Evolutionary conservation across 1,140 invertebrate species (phyloP).

Genomic region (Tachypleus tridentatus): DNA sequence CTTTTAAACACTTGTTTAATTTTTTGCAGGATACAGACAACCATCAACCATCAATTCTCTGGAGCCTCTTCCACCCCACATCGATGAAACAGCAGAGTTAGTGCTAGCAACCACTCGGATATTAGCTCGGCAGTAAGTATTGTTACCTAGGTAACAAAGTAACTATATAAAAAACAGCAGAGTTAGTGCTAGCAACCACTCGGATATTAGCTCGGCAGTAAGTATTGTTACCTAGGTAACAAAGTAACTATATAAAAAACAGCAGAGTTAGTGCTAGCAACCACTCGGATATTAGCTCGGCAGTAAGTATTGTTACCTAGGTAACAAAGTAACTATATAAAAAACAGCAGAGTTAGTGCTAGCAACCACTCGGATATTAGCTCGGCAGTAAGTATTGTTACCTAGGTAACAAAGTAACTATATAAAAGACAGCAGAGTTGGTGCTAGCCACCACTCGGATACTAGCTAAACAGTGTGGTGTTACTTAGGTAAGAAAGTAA

Average conservation of each 20-base stretch:
- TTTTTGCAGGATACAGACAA: constrained; percentile 12
- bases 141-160: too few relatives aligned
- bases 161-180: too few relatives aligned
- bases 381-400: constrained; percentile 5
- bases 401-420: too few relatives aligned
- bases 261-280: constrained; percentile 19
- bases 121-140: constrained; percentile 11
- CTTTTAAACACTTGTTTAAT: neutral
- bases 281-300: constrained; percentile 17
- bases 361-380: constrained; percentile 18
- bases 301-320: constrained; percentile 1
- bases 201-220: constrained; percentile 15
- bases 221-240: too few relatives aligned
- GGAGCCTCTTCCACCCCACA: constrained; percentile 13
- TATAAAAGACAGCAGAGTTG: constrained; percentile 15
- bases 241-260: too few relatives aligned
- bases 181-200: constrained; percentile 18
- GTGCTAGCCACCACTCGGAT: constrained; percentile 16
- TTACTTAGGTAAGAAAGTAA: too few relatives aligned
- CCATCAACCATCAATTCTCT: constrained; percentile 17
- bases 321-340: too few relatives aligned
- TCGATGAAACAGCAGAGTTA: constrained; percentile 20
- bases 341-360: constrained; percentile 18
- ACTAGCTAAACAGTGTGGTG: constrained; percentile 2
- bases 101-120: constrained; percentile 17